Conservation (phyloP, 2,113 vertebrate species). For the Serilophus lunatus region DNA sequence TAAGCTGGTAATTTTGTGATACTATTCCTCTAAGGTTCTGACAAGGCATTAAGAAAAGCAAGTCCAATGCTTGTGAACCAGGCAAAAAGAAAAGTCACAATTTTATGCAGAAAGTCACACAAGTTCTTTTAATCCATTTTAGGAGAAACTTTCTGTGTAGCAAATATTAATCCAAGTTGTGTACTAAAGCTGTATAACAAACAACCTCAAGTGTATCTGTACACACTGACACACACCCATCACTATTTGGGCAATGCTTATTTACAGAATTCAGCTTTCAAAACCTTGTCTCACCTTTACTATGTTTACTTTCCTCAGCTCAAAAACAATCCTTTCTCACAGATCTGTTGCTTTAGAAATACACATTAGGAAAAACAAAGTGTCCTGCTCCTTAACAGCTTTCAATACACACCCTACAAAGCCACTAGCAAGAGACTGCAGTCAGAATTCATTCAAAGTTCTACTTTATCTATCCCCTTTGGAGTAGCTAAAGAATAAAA, state of each 20-base stretch:
- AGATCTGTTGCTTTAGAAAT: slow-evolving; percentile 21
- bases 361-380: not conserved
- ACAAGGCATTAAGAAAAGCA: not conserved
- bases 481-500: not conserved
- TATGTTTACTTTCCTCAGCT: slow-evolving; percentile 13
- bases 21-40: not conserved
- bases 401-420: slow-evolving; percentile 2
- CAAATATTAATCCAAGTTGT: not conserved
- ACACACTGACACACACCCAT: not conserved
- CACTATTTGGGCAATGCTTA: not conserved
- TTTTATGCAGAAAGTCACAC: not conserved
- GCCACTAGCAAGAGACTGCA: not conserved
- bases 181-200: not conserved
- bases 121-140: not conserved
- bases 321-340: slow-evolving; percentile 7
- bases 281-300: not conserved
- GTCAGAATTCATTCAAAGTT: not conserved
- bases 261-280: not conserved
- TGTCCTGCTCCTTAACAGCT: not conserved
- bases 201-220: not conserved
- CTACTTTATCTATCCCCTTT: not conserved
- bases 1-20: not conserved
- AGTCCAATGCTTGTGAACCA: not conserved
- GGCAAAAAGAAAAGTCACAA: not conserved
- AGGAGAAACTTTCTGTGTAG: not conserved